Evolutionary conservation across 2,113 vertebrate species (phyloP).

Genomic region (Leucoraja erinaceus): DNA sequence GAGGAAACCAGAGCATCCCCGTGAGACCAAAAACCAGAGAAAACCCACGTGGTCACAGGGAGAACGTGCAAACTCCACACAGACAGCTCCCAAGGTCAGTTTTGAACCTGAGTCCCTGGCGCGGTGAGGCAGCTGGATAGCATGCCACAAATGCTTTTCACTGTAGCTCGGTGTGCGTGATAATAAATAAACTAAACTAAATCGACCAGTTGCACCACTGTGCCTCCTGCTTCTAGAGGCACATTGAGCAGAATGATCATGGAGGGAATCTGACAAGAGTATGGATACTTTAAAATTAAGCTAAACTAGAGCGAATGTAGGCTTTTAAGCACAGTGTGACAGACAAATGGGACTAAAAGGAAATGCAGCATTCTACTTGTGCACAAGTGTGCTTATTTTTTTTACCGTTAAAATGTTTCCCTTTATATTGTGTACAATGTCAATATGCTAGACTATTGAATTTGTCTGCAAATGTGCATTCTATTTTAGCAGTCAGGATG

Average conservation of each 20-base stretch:
- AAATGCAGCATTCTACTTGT: not conserved
- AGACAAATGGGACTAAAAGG: not conserved
- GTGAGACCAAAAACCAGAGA: too few relatives aligned
- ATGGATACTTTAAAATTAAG: not conserved
- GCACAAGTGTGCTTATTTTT: not conserved
- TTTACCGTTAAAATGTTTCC: not conserved
- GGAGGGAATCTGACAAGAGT: not conserved
- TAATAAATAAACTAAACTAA: too few relatives aligned
- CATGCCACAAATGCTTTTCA: too few relatives aligned
- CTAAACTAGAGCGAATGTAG: not conserved
- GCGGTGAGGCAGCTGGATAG: too few relatives aligned
- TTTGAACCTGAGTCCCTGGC: too few relatives aligned
- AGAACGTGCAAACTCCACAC: too few relatives aligned
- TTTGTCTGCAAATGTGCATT: not conserved
- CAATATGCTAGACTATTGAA: not conserved
- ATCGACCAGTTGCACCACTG: too few relatives aligned
- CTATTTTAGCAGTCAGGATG: not conserved
- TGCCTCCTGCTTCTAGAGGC: too few relatives aligned
- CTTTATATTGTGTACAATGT: not conserved
- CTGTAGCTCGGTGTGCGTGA: too few relatives aligned
- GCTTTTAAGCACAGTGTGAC: not conserved
- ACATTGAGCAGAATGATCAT: not conserved
- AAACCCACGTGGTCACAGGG: too few relatives aligned
- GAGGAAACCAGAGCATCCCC: too few relatives aligned
- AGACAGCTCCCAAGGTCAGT: too few relatives aligned